Conservation (phyloP, 2,113 vertebrate species). For the Erythrolamprus reginae region DNA sequence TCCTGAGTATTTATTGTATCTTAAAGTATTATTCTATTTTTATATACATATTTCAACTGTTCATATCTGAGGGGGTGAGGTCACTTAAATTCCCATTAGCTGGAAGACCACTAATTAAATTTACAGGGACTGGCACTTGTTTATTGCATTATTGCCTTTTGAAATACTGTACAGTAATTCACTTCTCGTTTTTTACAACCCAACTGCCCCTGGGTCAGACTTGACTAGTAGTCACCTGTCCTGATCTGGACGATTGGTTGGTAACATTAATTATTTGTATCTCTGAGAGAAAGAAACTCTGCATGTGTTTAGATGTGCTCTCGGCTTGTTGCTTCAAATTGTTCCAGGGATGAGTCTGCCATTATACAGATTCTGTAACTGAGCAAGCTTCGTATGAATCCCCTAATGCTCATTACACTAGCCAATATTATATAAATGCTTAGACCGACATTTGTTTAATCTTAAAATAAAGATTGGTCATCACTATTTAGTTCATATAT, state of each 20-base stretch:
- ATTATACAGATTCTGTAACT: not conserved
- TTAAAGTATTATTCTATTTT: not conserved
- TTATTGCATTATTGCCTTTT: constrained; percentile 29
- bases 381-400: not conserved
- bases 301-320: not conserved
- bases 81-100: constrained; percentile 50
- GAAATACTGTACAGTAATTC: constrained; percentile 15
- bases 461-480: constrained; percentile 21
- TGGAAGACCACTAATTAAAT: constrained; percentile 41
- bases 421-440: not conserved
- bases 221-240: not conserved
- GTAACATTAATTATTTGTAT: not conserved
- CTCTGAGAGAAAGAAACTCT: not conserved
- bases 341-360: not conserved
- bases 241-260: not conserved
- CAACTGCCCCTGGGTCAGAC: not conserved
- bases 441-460: constrained; percentile 20
- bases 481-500: not conserved
- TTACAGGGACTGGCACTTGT: constrained; percentile 42
- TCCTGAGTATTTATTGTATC: not conserved
- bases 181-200: constrained; percentile 21
- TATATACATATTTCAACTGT: not conserved
- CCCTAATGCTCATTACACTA: not conserved
- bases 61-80: not conserved
- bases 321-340: not conserved